Evolutionary conservation across 2,797 vertebrate genomes (phyloP).

Genomic region (Myotis pilosus): DNA sequence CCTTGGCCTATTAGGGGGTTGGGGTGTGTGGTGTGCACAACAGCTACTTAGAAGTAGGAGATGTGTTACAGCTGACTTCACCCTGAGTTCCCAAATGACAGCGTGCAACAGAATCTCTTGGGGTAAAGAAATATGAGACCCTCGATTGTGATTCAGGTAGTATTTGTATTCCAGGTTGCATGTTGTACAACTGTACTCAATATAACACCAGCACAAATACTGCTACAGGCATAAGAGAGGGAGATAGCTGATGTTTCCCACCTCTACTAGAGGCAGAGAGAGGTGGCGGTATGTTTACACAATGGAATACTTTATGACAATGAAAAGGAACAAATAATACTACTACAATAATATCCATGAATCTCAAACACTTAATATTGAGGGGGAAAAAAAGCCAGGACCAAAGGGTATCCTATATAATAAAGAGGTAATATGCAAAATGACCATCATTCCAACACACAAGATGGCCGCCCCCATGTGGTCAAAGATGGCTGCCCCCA

Average conservation of each 20-base stretch:
- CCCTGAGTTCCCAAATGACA: not conserved
- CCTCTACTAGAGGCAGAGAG: not conserved
- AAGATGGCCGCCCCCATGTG: too few species aligned
- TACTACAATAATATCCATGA: not conserved
- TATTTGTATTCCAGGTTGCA: not conserved
- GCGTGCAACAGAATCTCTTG: not conserved
- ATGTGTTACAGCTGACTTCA: not conserved
- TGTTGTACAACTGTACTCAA: not conserved
- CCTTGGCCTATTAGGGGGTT: not conserved
- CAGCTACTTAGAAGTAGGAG: not conserved
- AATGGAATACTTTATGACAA: not conserved
- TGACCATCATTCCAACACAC: too few species aligned
- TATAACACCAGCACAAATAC: not conserved
- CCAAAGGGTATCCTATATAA: too few species aligned
- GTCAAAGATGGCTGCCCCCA: too few species aligned
- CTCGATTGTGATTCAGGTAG: not conserved
- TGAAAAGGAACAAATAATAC: not conserved
- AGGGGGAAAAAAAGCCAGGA: not conserved
- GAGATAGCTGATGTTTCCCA: not conserved
- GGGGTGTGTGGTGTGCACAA: not conserved
- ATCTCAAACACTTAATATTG: not conserved
- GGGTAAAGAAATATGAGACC: not conserved
- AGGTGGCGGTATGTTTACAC: not conserved
- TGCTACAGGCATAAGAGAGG: not conserved
- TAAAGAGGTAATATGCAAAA: too few species aligned